Conservation (phyloP, 2,797 vertebrate genomes). For the Morelia viridis region DNA sequence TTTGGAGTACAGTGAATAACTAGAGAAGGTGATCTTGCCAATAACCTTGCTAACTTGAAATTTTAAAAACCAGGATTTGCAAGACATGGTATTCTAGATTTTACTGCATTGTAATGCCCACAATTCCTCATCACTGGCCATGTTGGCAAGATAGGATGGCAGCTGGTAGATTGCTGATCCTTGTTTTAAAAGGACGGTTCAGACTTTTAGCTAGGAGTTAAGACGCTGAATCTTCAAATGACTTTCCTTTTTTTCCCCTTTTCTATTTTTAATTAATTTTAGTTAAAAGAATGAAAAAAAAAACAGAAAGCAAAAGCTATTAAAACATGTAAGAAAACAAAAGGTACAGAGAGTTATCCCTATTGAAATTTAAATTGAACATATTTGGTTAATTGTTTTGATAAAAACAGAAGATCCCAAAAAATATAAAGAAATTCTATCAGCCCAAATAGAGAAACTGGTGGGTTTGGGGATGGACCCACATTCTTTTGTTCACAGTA, state of each 20-base stretch:
- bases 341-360: background rate
- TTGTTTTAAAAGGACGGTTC: background rate
- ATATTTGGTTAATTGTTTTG: background rate
- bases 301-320: background rate
- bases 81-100: background rate
- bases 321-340: background rate
- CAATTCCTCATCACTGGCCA: background rate
- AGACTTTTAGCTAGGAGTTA: background rate
- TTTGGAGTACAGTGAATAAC: background rate
- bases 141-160: background rate
- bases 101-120: background rate
- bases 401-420: background rate
- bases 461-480: background rate
- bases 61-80: background rate
- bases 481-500: background rate
- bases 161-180: background rate
- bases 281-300: background rate
- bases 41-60: background rate
- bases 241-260: background rate
- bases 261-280: background rate
- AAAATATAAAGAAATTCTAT: background rate
- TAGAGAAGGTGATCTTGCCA: background rate
- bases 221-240: background rate
- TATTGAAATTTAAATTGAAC: background rate
- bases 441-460: background rate